Evolutionary conservation across 2,888 invertebrate genomes (phyloP).

Genomic region (Temnothorax unifasciatus): DNA sequence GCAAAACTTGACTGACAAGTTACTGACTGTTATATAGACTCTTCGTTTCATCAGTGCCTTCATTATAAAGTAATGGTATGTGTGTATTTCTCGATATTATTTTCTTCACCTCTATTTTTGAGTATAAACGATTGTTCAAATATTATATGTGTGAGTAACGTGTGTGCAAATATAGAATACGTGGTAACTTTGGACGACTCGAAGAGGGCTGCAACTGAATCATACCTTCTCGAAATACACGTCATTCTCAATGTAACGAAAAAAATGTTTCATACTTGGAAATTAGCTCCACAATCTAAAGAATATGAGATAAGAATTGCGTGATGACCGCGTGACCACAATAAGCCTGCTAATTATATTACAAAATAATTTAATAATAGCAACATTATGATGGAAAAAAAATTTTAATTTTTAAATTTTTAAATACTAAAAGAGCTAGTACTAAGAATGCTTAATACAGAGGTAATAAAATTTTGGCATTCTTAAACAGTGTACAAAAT

Average conservation of each 20-base stretch:
- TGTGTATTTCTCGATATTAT: background rate
- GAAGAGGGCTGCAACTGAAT: conserved; percentile 60
- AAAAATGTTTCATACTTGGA: background rate
- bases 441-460: background rate
- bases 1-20: background rate
- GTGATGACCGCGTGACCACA: background rate
- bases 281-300: background rate
- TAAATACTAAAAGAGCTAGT: background rate
- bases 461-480: background rate
- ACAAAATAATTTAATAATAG: background rate
- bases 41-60: background rate
- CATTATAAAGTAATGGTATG: background rate
- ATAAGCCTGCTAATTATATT: conserved; percentile 9
- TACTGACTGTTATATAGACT: background rate
- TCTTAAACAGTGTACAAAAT: background rate
- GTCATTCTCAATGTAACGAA: conserved; percentile 52
- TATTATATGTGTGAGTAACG: conserved; percentile 21
- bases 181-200: conserved; percentile 53
- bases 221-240: conserved; percentile 59
- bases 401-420: background rate
- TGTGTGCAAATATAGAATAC: conserved; percentile 56
- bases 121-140: background rate
- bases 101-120: conserved; percentile 17
- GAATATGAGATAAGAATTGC: conserved; percentile 2
- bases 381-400: background rate